phyloP scores from a whole-genome alignment of 1,140 invertebrate genomes.

The Bilobella aurantiaca region DNA sequence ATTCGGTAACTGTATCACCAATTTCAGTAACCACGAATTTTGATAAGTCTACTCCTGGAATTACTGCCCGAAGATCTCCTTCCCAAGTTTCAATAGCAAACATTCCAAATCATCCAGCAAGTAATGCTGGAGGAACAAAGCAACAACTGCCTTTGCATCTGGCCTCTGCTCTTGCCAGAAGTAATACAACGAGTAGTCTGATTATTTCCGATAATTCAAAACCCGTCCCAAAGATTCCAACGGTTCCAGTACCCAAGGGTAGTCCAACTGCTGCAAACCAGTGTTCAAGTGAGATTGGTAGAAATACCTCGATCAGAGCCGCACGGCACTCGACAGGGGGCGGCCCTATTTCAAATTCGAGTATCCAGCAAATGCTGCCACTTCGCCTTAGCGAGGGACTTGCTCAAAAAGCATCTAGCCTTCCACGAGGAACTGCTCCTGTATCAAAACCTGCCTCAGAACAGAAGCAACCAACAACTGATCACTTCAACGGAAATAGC shows the following conservation, averaged over 20 bases:
- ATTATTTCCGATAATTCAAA: constrained; percentile 8
- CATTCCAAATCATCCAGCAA: background rate
- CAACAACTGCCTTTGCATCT: constrained; percentile 32
- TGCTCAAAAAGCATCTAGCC: constrained; percentile 21
- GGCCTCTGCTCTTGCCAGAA: constrained; percentile 10
- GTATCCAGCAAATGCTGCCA: constrained; percentile 32
- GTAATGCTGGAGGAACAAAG: background rate
- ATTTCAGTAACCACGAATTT: constrained; percentile 7
- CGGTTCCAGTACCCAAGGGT: background rate
- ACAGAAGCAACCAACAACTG: constrained; percentile 18
- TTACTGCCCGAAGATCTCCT: constrained; percentile 7
- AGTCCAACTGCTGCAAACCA: background rate
- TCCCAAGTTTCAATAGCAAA: constrained; percentile 13
- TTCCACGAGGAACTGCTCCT: constrained; percentile 30
- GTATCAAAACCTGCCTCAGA: constrained; percentile 19
- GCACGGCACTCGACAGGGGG: no score
- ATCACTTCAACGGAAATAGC: background rate
- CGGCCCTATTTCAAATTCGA: background rate
- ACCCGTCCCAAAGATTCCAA: constrained; percentile 9
- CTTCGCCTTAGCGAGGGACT: constrained; percentile 26
- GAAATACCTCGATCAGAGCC: no score
- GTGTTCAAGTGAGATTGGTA: no score
- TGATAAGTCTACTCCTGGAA: constrained; percentile 4
- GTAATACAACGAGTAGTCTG: background rate
- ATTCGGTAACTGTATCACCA: constrained; percentile 28